These are phyloP conservation scores for Malaclemys terrapin DNA, from an alignment of 2,113 vertebrate species.

Conservation along the genomic window DNA sequence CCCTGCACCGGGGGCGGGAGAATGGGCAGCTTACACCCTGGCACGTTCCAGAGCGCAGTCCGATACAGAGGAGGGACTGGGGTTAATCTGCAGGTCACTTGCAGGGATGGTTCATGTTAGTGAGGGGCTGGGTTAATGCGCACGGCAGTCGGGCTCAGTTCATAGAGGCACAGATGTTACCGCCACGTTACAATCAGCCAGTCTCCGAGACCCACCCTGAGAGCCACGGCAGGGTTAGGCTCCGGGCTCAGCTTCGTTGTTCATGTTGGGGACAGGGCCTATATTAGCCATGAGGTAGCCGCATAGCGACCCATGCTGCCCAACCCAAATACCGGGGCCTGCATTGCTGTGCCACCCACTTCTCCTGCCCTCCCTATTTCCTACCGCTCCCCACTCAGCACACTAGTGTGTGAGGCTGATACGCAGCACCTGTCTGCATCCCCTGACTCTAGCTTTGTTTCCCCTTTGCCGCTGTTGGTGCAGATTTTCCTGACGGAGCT, in stretches of 20 bases:
- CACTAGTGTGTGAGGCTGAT: background rate
- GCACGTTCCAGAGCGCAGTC: no score
- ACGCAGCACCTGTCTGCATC: background rate
- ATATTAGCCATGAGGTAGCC: background rate
- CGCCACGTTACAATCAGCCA: background rate
- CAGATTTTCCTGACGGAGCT: slow-evolving; percentile 12
- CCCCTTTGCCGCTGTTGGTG: background rate
- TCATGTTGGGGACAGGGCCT: background rate
- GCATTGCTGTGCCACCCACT: background rate
- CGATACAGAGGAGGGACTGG: no score
- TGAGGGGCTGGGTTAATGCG: no score
- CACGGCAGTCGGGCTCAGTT: background rate
- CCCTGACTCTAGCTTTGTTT: background rate
- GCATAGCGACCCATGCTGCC: background rate
- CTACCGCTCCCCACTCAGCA: background rate
- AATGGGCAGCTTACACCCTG: no score
- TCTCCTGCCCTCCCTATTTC: background rate
- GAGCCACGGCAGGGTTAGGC: background rate
- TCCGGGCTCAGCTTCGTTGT: background rate
- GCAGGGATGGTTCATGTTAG: no score
- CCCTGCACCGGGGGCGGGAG: background rate
- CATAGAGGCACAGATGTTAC: background rate
- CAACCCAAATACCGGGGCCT: background rate
- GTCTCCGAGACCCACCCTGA: no score
- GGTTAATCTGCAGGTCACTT: background rate